Evolutionary conservation across 2,888 invertebrate species (phyloP), one percentile per base, ranked within the genome.

Genomic region (Scaptomyza parva): DNA sequence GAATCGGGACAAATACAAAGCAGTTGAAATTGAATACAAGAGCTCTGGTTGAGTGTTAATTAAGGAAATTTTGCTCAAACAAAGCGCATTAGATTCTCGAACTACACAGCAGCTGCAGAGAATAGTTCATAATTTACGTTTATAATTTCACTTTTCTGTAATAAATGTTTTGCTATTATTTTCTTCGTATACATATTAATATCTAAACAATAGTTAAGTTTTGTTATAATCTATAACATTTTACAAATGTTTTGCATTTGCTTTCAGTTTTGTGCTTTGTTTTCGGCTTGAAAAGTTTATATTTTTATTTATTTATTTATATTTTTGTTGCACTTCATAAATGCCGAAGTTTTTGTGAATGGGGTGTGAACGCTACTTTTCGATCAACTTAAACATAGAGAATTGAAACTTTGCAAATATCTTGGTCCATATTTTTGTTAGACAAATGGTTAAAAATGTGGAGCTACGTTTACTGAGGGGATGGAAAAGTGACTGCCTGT

Each of bases 1-100:
- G 9, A 18, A 26, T 26, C 24, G 18, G 14, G 0, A n/a, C 4
- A 18, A 18, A 2, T 9, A 5, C 17, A 40, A 28, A 22, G 30
- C 18, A 26, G 17, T 37, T 28, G 0, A 1, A 28, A n/a, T 2
- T 9, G 1, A 20, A 30, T 61, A 1, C 14, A 18, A 5, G 1
- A 43, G 33, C 18, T 28, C 28, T n/a, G n/a, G 12, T 22, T 45
- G 11, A 35, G 7, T 20, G 2, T 45, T 39, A 45, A 60, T 63
- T 28, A 39, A 39, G n/a, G 8, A 5, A 4, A 39, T 33, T 9
- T 35, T 9, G 1, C 33, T 14, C 18, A 11, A 41, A 22, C 14
- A 33, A 35, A 24, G 8, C 22, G 22, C 4, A 50, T 22, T 41
- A n/a, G 12, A 22, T 22, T 22, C 33, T 22, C n/a, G n/a, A 41